Evolutionary conservation across 2,888 invertebrate genomes (phyloP), one percentile per base, ranked within the genome.

Genomic region (Orthosia cruda): DNA sequence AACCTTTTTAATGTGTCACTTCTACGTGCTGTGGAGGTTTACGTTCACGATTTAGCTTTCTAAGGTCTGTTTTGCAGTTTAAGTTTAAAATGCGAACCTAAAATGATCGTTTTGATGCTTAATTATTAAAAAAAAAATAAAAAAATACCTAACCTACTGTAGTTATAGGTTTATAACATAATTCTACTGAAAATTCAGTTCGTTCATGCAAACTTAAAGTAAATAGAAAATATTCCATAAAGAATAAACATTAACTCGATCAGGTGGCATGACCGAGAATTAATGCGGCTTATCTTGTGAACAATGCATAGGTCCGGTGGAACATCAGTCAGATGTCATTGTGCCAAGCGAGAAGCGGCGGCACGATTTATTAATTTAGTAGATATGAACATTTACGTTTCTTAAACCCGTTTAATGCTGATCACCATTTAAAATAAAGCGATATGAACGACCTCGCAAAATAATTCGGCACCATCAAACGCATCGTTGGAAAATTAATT

Each of bases 401-500:
- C 74, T 77, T 83, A 88, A 85, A 90, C 89, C 88, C 80, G 90
- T 91, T 92, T 91, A 93, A 91, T 92, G 90, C 91, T 91, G 92
- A 92, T 91, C 89, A 92, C 90, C 87, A 90, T 90, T 89, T 90
- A 92, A 91, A 90, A 89, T 89, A 79, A 87, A 77, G 80, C 76
- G 75, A 88, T 81, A 84, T 86, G 85, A 89, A 90, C 88, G 82
- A 82, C 71, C 89, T 91, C 90, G 96, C 94, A 93, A 95, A 95
- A 96, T 95, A 94, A 92, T 93, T 94, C 96, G 96, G 96, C 93
- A 89, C 89, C 94, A 94, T 96, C 96, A 96, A 96, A 96, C 93
- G 92, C 90, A 86, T 90, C 92, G 92, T 92, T 91, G 93, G 93
- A 93, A 95, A 96, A 96, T 96, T 96, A 96, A 96, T 96, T 96